Conservation (phyloP, 2,113 vertebrate genomes). For the Hystrix brachyura region DNA sequence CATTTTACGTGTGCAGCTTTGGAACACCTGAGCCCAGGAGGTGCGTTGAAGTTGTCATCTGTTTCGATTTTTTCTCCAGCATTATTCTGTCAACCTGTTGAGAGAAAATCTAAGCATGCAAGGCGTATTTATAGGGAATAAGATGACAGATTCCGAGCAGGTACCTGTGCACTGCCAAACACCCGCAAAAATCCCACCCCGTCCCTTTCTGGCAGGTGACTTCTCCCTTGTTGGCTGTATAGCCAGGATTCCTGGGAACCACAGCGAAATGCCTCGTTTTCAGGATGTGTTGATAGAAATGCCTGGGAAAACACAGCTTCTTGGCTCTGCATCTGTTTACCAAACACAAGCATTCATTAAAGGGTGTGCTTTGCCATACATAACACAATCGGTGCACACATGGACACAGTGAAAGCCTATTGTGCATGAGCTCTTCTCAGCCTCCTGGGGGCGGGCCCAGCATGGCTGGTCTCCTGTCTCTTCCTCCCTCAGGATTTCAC, state of each 20-base stretch:
- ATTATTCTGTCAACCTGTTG: background rate
- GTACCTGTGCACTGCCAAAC: background rate
- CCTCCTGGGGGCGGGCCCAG: background rate
- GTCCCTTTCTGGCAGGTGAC: background rate
- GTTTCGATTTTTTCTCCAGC: background rate
- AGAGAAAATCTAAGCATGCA: background rate
- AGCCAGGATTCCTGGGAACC: conserved; percentile 32
- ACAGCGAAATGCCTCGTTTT: conserved; percentile 13
- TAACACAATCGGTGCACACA: background rate
- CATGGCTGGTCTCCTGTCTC: background rate
- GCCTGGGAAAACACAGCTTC: conserved; percentile 52
- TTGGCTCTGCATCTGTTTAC: conserved; percentile 56
- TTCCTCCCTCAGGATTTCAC: background rate
- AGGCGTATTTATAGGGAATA: conserved; percentile 20
- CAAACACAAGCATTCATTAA: background rate
- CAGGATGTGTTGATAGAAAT: conserved; percentile 50
- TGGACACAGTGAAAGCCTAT: background rate
- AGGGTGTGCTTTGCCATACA: background rate
- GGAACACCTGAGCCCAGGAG: background rate
- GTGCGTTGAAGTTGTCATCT: background rate
- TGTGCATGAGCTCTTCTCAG: background rate
- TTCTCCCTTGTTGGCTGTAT: background rate
- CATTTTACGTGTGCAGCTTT: background rate
- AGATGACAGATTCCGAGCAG: background rate
- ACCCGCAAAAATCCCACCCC: background rate